Percentiles rank a stretch among this genome's conserved stretches.
phyloP scores from a whole-genome alignment of 1,140 invertebrate species.

The Cotesia vestalis region DNA sequence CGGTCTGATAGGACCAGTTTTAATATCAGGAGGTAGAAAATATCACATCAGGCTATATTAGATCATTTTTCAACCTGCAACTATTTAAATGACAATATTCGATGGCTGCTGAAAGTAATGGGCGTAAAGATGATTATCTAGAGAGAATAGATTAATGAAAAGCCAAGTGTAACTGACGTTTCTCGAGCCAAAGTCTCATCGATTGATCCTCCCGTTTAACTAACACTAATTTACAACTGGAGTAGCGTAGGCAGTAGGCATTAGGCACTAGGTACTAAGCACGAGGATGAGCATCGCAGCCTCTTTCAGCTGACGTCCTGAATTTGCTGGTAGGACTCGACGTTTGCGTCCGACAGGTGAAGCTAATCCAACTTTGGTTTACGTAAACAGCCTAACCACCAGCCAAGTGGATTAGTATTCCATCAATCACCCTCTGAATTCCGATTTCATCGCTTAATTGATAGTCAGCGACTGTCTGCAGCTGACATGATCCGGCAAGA shows the following conservation, averaged over 20 bases:
- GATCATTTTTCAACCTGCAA: too few species aligned
- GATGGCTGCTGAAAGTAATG: too few species aligned
- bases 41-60: too few species aligned
- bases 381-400: neutral
- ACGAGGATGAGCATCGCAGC: neutral
- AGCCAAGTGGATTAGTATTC: conserved; percentile 17
- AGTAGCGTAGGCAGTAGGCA: too few species aligned
- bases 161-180: neutral
- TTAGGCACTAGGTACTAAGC: too few species aligned
- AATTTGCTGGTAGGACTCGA: neutral
- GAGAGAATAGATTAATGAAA: conserved; percentile 13
- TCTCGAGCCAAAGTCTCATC: neutral
- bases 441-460: neutral
- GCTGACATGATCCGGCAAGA: neutral
- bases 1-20: too few species aligned
- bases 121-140: neutral
- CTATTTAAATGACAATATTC: too few species aligned
- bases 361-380: conserved; percentile 1
- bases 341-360: conserved; percentile 2
- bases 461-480: conserved; percentile 9
- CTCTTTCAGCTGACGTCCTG: neutral
- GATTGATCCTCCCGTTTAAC: too few species aligned
- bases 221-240: too few species aligned
- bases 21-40: too few species aligned
- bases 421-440: conserved; percentile 14